Evolutionary conservation across 2,797 vertebrate species (phyloP).

Genomic region (Eulemur coronatus): DNA sequence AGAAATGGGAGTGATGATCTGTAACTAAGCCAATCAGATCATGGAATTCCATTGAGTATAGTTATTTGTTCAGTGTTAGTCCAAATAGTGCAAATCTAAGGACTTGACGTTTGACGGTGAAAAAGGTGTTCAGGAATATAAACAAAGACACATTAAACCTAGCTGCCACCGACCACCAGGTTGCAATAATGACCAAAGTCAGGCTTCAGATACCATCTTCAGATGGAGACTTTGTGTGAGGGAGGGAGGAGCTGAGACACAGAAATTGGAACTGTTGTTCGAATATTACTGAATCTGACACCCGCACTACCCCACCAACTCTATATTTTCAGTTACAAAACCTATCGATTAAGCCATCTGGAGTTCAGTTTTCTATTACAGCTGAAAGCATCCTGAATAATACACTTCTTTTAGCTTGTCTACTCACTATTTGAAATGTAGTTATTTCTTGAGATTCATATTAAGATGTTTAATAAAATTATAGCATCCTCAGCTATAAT

Average conservation of each 20-base stretch:
- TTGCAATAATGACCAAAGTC: background rate
- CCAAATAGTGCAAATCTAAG: background rate
- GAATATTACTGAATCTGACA: background rate
- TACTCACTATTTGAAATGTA: background rate
- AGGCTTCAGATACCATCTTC: background rate
- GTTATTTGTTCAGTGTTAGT: background rate
- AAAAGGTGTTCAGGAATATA: background rate
- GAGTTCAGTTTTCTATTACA: background rate
- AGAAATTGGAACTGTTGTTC: background rate
- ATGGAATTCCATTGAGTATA: background rate
- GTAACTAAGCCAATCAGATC: background rate
- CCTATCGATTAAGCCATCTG: background rate
- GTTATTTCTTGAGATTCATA: background rate
- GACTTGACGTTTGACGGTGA: background rate
- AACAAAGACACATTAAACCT: background rate
- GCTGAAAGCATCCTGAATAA: background rate
- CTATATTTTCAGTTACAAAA: background rate
- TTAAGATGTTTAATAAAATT: slow-evolving; percentile 1
- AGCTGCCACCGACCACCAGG: background rate
- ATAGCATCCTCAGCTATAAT: background rate
- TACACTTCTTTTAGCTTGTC: background rate
- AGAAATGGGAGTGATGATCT: background rate
- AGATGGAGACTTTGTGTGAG: background rate
- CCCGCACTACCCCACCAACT: background rate
- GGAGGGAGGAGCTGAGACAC: background rate